Conservation (phyloP, 1,140 invertebrate species). For the Drosophila truncata region DNA sequence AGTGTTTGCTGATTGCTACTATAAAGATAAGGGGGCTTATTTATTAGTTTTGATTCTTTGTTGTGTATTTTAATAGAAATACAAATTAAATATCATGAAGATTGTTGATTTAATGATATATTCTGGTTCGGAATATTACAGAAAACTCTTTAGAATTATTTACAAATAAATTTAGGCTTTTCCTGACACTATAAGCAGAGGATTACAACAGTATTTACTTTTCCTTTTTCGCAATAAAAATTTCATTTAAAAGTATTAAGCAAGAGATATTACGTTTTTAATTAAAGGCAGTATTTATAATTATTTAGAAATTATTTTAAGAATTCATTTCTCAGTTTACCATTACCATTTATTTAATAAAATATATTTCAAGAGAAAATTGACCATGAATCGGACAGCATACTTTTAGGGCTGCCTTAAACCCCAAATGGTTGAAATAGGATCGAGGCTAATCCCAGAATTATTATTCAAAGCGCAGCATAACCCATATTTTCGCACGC, state of each 20-base stretch:
- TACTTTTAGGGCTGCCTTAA: constrained; percentile 5
- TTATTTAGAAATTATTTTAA: too few species aligned
- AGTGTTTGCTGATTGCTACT: not conserved
- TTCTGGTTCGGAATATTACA: not conserved
- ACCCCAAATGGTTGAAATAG: not conserved
- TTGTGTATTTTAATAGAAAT: not conserved
- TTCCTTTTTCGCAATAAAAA: too few species aligned
- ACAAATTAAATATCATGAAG: not conserved
- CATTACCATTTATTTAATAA: not conserved
- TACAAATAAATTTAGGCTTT: too few species aligned
- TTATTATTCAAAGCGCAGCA: constrained; percentile 10
- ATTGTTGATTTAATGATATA: not conserved
- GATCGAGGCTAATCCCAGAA: not conserved
- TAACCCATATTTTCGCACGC: constrained; percentile 6
- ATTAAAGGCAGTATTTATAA: too few species aligned
- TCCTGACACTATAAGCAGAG: too few species aligned
- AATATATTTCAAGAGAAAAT: not conserved
- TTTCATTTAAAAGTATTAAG: too few species aligned
- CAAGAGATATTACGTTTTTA: too few species aligned
- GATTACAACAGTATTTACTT: too few species aligned
- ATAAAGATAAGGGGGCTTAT: constrained; percentile 14
- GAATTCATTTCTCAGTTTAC: too few species aligned
- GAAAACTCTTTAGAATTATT: not conserved
- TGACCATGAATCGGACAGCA: not conserved
- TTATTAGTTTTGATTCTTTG: not conserved